Base-by-base conservation (phyloP, 2,113 vertebrate species). In the Helogale parvula region DNA sequence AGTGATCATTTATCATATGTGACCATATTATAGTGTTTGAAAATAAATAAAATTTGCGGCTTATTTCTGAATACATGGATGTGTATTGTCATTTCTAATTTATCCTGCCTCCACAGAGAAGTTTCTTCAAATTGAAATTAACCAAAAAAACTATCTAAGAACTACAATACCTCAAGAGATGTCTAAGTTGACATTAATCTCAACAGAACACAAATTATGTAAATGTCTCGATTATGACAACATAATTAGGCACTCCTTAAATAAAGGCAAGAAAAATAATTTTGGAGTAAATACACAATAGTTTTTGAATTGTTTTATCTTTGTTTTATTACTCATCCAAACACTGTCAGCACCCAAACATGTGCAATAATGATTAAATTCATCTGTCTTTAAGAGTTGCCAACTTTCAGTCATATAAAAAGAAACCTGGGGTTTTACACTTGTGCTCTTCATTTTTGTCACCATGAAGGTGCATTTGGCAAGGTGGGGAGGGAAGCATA, bases 201-300 rank as follows among this genome's bases (percentile, higher is more conserved):
- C 85, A 92, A 91, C 27, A 96, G 93, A 95, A 96, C 76, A 94
- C 94, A 93, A 88, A 97, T 95, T 97, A 90, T 72, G 68, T 93
- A 94, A 97, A 96, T 90, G 96, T 87, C 90, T 97, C 63, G 38
- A 94, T 96, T 94, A 74, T 88, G 76, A 96, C 66, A 98, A 93
- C 84, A 88, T 86, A 93, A 96, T 94, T 94, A 98, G 77, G 41
- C 57, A 92, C 88, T 91, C 88, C 94, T 98, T 97, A 97, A 97
- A 97, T 90, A 96, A 92, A 96, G 83, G 65, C 93, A 95, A 85
- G 80, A 94, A 88, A 90, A 97, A 94, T 90, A 96, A 81, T 96
- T 93, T 95, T 88, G 81, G 81, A 93, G 45, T 85, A 98, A 97
- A 95, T 92, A 76, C 90, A 77, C 88, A 96, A 94, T 95, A 76